Evolutionary conservation across 2,888 invertebrate species (phyloP).

Genomic region (Agrotis segetum): DNA sequence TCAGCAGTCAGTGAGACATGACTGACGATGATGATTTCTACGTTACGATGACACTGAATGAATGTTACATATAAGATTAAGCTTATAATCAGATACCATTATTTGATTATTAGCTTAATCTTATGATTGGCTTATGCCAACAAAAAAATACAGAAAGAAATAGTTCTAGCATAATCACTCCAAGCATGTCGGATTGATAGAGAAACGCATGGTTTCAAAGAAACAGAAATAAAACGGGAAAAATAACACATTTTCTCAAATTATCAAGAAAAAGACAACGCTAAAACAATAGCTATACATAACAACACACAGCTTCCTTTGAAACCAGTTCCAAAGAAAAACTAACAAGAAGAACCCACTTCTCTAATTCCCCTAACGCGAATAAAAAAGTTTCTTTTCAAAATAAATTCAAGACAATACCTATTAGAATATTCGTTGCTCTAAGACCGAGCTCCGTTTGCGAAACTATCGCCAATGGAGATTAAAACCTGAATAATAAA

Average conservation of each 20-base stretch:
- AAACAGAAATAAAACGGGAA: not conserved
- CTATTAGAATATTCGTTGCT: slow-evolving; percentile 56
- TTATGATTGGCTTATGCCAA: no score
- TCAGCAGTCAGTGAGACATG: no score
- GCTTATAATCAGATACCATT: no score
- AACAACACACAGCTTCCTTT: slow-evolving; percentile 1
- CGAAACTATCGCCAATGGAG: slow-evolving; percentile 66
- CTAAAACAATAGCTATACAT: slow-evolving; percentile 11
- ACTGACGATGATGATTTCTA: no score
- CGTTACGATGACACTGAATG: no score
- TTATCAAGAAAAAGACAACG: not conserved
- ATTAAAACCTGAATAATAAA: slow-evolving; percentile 72
- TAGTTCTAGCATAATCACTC: not conserved
- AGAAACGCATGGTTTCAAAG: not conserved
- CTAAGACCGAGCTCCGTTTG: slow-evolving; percentile 37
- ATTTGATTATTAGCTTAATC: no score
- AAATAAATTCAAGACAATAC: slow-evolving; percentile 29
- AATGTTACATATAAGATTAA: no score
- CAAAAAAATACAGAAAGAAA: not conserved
- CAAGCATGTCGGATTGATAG: no score
- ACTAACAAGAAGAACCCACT: slow-evolving; percentile 4
- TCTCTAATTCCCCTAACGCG: slow-evolving; percentile 25
- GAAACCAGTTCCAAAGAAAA: slow-evolving; percentile 13
- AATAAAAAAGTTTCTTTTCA: slow-evolving; percentile 30
- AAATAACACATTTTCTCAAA: not conserved